Evolutionary conservation across 1,140 invertebrate species (phyloP).

Genomic region (Pseudachorutes palmiensis): DNA sequence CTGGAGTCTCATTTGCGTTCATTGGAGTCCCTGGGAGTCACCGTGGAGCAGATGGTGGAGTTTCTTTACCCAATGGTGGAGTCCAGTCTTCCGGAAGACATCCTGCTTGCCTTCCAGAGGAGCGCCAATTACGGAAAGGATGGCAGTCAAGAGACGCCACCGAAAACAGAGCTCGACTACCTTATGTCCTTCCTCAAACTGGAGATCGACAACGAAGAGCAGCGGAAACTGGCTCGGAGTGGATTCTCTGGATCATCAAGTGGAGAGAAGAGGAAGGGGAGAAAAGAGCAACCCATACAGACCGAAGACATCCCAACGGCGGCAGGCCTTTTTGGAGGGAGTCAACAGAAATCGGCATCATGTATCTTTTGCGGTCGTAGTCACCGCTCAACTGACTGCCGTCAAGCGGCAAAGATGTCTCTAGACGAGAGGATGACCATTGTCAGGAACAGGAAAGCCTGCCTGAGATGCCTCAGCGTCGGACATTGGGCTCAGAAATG

Average conservation of each 20-base stretch:
- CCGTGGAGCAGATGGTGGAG: conserved; percentile 40
- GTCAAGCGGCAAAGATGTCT: no score
- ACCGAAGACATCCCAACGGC: neutral
- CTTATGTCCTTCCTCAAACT: conserved; percentile 37
- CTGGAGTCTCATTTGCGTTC: conserved; percentile 38
- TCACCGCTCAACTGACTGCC: neutral
- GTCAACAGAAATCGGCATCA: neutral
- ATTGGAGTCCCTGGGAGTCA: conserved; percentile 41
- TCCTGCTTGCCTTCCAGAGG: conserved; percentile 40
- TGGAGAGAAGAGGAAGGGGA: conserved; percentile 28
- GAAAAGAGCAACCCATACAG: neutral
- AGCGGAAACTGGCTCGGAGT: conserved; percentile 33
- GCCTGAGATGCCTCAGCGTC: no score
- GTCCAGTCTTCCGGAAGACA: conserved; percentile 38
- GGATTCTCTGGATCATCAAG: conserved; percentile 1
- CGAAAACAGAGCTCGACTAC: neutral
- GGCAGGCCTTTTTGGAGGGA: neutral
- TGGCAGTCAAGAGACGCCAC: neutral
- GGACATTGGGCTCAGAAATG: no score
- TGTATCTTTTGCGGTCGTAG: neutral
- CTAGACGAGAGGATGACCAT: no score
- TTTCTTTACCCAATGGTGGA: conserved; percentile 43
- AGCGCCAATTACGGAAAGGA: neutral
- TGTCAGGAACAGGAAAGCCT: no score
- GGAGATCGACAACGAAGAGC: conserved; percentile 37